phyloP scores from a whole-genome alignment of 2,113 vertebrate species.

The Pedionomus torquatus region DNA sequence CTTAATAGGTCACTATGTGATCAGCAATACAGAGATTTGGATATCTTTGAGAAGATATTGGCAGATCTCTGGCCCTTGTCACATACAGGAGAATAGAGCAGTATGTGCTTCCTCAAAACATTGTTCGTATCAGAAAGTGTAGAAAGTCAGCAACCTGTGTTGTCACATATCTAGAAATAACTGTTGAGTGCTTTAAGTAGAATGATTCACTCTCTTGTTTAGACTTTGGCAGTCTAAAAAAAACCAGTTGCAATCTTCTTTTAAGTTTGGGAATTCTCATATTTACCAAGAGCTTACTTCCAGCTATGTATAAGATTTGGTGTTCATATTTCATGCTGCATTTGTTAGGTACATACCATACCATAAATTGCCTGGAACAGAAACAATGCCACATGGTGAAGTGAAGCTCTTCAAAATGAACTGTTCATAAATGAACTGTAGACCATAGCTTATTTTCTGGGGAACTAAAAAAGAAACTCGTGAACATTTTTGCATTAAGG shows the following conservation, averaged over 20 bases:
- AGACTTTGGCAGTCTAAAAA: not conserved
- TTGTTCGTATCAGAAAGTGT: not conserved
- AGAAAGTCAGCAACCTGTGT: not conserved
- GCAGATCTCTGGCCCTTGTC: not conserved
- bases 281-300: not conserved
- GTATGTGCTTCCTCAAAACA: not conserved
- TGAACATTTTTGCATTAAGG: not conserved
- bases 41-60: not conserved
- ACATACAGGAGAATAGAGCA: not conserved
- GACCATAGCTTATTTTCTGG: not conserved
- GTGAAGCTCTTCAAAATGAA: slow-evolving; percentile 1
- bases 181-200: not conserved
- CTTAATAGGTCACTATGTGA: not conserved
- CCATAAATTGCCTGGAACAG: slow-evolving; percentile 36
- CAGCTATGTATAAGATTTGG: not conserved
- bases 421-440: slow-evolving; percentile 9
- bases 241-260: not conserved
- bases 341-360: slow-evolving; percentile 18
- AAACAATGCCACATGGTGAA: not conserved
- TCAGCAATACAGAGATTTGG: not conserved
- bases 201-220: not conserved
- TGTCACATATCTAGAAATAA: not conserved
- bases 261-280: not conserved
- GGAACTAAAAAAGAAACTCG: not conserved
- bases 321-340: not conserved